Evolutionary conservation across 2,113 vertebrate species (phyloP).

Genomic region (Odocoileus virginianus): DNA sequence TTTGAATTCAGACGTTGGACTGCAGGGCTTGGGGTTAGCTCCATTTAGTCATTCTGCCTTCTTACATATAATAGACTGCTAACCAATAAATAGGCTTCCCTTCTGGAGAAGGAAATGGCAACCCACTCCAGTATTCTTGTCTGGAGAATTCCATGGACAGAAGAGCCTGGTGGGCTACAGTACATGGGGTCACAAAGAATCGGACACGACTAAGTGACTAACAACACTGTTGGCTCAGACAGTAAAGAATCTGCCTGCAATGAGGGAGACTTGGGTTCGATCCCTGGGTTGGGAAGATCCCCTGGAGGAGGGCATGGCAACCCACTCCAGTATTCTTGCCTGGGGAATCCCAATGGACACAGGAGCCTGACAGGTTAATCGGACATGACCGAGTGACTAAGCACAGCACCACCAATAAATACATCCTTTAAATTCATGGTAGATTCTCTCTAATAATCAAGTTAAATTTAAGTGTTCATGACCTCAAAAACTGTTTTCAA

Average conservation of each 20-base stretch:
- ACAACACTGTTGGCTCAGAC: not conserved
- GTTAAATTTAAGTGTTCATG: not conserved
- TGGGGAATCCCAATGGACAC: not conserved
- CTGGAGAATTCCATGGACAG: not conserved
- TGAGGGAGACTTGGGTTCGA: not conserved
- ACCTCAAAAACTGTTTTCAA: not conserved
- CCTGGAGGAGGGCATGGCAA: not conserved
- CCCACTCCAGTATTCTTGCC: not conserved
- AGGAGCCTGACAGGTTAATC: not conserved
- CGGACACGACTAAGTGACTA: not conserved
- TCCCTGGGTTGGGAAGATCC: not conserved
- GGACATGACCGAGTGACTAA: fast-evolving
- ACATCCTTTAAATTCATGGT: not conserved
- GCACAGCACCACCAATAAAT: not conserved
- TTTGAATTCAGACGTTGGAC: not conserved
- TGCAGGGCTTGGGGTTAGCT: not conserved
- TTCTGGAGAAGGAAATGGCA: not conserved
- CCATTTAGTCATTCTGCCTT: not conserved
- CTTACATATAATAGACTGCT: not conserved
- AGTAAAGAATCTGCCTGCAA: not conserved
- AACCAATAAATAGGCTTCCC: not conserved
- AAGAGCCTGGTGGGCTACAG: not conserved
- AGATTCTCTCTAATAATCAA: not conserved
- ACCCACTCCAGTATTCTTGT: not conserved
- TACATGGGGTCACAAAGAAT: not conserved